Base-by-base conservation (phyloP, 1,140 invertebrate genomes). In the Diuraphis noxia region DNA sequence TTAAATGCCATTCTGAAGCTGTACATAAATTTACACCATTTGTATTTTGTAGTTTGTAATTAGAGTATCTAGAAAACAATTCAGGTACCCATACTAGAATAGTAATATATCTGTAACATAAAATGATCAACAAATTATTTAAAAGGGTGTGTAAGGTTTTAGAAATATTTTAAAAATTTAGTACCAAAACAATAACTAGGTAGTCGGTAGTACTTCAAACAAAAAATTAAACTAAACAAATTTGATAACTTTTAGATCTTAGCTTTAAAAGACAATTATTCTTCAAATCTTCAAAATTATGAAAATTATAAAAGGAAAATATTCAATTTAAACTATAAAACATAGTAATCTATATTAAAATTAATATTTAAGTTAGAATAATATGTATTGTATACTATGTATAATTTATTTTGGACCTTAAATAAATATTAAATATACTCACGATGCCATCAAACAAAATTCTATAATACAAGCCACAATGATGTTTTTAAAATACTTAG, bases 391-490 rank as follows among this genome's bases (percentile, higher is more conserved):
- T 21, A 49, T 21, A 7, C 21, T 21, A 49, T 7, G n/a, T n/a
- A n/a, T 21, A 23, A 6, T 49, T 43, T 43, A 43, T 43, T 17
- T 46, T 46, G 19, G 1, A 17, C 6, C 19, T 38, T 10, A 3
- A 81, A 81, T 81, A 81, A 81, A 81, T 40, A 10, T 21, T 81
- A 25, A 41, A 38, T 41, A 85, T 49, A 85, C 85, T 87, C 36
- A 87, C 72, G 88, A 81, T 34, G 88, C 34, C 88, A 90, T 90
- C 30, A 90, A 81, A 38, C 88, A 90, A 49, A 90, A 90, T 49
- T 90, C 88, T 46, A 90, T 49, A 30, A 36, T 30, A 49, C 88
- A 81, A 21, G 77, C 81, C 2, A 90, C 34, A 0, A 43, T 46
- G 30, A 90, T 90, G 3, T 81, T 90, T 49, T 43, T 34, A 1